phyloP scores from a whole-genome alignment of 2,888 invertebrate genomes.

The Drosophila borborema region DNA sequence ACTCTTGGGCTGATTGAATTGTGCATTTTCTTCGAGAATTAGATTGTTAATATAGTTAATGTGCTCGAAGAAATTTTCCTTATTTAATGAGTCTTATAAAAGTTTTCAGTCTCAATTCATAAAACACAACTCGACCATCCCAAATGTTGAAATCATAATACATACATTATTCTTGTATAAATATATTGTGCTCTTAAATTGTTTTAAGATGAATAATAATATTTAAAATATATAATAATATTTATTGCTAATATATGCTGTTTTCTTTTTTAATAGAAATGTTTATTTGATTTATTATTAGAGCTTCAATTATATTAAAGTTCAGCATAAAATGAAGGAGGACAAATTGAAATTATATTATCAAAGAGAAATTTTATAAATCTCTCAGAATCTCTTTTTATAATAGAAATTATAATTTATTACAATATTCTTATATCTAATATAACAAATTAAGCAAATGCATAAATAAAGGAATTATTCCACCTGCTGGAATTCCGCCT shows the following conservation, averaged over 20 bases:
- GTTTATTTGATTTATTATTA: neutral
- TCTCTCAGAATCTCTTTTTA: neutral
- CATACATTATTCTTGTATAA: constrained; percentile 23
- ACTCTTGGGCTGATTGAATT: constrained; percentile 4
- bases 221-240: constrained; percentile 33
- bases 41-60: neutral
- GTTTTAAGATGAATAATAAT: constrained; percentile 42
- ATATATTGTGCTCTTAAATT: constrained; percentile 46
- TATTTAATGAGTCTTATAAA: neutral
- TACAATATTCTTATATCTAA: neutral
- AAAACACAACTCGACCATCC: constrained; percentile 2
- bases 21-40: constrained; percentile 1
- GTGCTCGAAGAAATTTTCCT: neutral
- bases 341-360: neutral
- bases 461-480: constrained; percentile 23
- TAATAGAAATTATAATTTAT: neutral
- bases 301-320: neutral
- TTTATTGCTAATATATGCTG: neutral
- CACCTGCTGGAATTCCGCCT: neutral
- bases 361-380: neutral
- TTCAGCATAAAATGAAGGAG: neutral
- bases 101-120: neutral
- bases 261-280: neutral
- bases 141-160: constrained; percentile 5
- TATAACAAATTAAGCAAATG: neutral